Evolutionary conservation across 2,888 invertebrate species (phyloP).

Genomic region (Aleiodes testaceus): DNA sequence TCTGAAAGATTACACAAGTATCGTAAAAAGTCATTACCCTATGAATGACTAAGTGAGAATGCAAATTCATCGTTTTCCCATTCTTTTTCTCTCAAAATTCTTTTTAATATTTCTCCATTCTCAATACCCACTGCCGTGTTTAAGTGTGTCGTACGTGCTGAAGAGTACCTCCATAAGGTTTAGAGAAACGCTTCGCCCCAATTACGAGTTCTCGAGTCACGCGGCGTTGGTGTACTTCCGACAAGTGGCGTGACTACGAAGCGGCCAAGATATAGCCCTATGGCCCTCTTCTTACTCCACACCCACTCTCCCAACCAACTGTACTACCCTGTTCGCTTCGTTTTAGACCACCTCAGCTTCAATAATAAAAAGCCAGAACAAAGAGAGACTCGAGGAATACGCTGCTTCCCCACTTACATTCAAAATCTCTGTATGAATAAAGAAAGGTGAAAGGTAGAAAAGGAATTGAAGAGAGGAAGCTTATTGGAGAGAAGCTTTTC

Average conservation of each 20-base stretch:
- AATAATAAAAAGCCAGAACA: conserved; percentile 24
- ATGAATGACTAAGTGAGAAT: conserved; percentile 21
- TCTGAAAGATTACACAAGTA: conserved; percentile 1
- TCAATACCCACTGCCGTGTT: conserved; percentile 40
- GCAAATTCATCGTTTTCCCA: conserved; percentile 35
- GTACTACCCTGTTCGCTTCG: neutral
- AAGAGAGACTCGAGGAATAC: conserved; percentile 19
- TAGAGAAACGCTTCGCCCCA: conserved; percentile 43
- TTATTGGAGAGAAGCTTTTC: neutral
- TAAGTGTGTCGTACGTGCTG: conserved; percentile 45
- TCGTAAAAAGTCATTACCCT: conserved; percentile 1
- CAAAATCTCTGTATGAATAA: conserved; percentile 24
- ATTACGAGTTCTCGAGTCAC: conserved; percentile 43
- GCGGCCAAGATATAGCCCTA: conserved; percentile 38
- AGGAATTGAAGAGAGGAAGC: conserved; percentile 2
- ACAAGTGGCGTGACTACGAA: conserved; percentile 44
- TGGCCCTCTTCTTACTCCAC: neutral
- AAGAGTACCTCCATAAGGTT: conserved; percentile 32
- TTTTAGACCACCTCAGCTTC: conserved; percentile 9
- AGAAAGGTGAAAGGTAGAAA: neutral
- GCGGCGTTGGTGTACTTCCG: conserved; percentile 41
- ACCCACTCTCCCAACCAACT: neutral
- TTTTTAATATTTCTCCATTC: conserved; percentile 30
- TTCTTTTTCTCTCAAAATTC: conserved; percentile 14
- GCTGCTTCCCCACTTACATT: conserved; percentile 5